phyloP scores from a whole-genome alignment of 2,113 vertebrate species.

The Podarcis muralis region DNA sequence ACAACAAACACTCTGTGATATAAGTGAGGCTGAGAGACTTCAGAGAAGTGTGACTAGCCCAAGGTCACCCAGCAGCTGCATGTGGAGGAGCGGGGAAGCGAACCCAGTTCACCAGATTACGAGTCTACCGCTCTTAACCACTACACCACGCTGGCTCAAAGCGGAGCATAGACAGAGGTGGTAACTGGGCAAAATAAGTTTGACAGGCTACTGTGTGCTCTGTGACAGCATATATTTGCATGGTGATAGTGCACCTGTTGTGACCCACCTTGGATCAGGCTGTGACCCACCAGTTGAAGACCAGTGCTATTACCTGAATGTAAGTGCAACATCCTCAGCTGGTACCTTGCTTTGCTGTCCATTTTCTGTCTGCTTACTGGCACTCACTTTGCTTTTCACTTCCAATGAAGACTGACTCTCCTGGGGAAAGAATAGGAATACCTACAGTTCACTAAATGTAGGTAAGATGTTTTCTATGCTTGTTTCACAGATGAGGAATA shows the following conservation, averaged over 20 bases:
- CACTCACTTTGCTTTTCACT: slow-evolving; percentile 87
- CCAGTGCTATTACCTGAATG: slow-evolving; percentile 82
- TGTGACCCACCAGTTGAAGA: background rate
- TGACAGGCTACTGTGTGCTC: background rate
- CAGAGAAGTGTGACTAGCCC: too few relatives aligned
- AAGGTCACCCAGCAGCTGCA: too few relatives aligned
- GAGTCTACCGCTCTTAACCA: background rate
- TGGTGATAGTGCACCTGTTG: background rate
- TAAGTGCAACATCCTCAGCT: slow-evolving; percentile 87
- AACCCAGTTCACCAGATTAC: too few relatives aligned
- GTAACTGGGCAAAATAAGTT: background rate
- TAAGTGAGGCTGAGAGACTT: too few relatives aligned
- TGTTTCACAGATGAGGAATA: rapidly evolving
- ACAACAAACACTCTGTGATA: too few relatives aligned
- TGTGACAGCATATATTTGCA: too few relatives aligned
- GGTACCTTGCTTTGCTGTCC: slow-evolving; percentile 89
- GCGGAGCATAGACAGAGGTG: background rate
- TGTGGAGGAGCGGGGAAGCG: too few relatives aligned
- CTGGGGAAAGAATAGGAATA: slow-evolving; percentile 65
- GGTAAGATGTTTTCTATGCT: background rate
- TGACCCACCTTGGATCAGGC: too few relatives aligned
- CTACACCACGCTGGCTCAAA: background rate
- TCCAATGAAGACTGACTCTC: slow-evolving; percentile 90
- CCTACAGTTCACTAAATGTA: background rate
- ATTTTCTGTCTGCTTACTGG: slow-evolving; percentile 88